A percentile compares a stretch with the other conserved stretches of the same genome.
phyloP scores from a whole-genome alignment of 2,113 vertebrate species.

The Ursus arctos region DNA sequence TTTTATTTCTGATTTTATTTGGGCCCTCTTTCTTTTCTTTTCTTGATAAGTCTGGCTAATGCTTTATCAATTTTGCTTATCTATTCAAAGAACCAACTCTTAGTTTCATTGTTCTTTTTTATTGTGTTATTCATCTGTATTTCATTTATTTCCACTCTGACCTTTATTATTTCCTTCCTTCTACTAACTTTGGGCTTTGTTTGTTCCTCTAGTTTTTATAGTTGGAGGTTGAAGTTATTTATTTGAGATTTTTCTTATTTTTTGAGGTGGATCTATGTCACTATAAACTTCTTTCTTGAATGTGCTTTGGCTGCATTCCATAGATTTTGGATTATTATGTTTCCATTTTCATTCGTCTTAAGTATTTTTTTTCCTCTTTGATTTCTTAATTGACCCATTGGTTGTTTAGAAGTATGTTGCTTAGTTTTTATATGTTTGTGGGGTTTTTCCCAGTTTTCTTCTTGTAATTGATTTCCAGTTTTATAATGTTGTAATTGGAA shows the following conservation, averaged over 20 bases:
- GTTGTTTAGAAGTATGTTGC: neutral
- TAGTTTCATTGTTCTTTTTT: neutral
- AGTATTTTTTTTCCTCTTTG: neutral
- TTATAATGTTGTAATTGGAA: neutral
- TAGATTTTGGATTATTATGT: neutral
- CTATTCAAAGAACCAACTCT: neutral
- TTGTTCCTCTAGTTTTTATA: neutral
- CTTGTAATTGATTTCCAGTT: neutral
- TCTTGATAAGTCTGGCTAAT: neutral
- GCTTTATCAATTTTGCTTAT: neutral
- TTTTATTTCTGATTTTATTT: neutral
- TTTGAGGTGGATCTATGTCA: neutral
- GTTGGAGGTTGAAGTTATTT: neutral
- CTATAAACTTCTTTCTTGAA: neutral
- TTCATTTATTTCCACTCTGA: neutral
- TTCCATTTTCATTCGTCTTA: neutral
- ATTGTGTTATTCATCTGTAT: neutral
- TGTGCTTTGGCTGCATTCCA: neutral
- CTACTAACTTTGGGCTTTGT: neutral
- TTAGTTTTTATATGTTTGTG: neutral
- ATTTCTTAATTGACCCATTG: neutral
- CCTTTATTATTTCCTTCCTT: neutral
- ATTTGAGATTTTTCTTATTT: neutral
- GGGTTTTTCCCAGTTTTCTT: neutral
- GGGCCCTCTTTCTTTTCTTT: neutral